Evolutionary conservation across 2,888 invertebrate genomes (phyloP).

Genomic region (Deilephila porcellus): DNA sequence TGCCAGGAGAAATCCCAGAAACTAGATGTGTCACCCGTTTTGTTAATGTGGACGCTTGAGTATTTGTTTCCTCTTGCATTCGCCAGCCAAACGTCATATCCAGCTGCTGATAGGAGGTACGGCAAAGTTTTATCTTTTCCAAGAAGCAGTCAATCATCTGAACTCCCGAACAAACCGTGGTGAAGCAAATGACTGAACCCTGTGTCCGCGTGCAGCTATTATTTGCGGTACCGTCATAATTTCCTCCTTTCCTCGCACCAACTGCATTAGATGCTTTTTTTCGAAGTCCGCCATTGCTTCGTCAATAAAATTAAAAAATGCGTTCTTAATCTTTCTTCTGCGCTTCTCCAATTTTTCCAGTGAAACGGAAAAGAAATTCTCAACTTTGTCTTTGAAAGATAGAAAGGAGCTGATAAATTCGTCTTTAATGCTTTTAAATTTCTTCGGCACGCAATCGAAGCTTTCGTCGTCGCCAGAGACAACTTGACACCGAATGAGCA

Average conservation of each 20-base stretch:
- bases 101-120: slow-evolving; percentile 75
- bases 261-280: slow-evolving; percentile 17
- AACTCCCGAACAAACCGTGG: slow-evolving; percentile 59
- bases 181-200: slow-evolving; percentile 53
- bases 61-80: slow-evolving; percentile 68
- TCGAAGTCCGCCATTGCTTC: slow-evolving; percentile 32
- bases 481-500: slow-evolving; percentile 1
- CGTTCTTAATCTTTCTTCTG: slow-evolving; percentile 41
- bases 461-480: background rate
- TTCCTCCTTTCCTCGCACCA: background rate
- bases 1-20: slow-evolving; percentile 66
- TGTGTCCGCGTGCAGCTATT: slow-evolving; percentile 47
- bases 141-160: slow-evolving; percentile 61
- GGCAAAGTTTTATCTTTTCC: slow-evolving; percentile 54
- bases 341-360: slow-evolving; percentile 36
- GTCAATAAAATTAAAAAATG: slow-evolving; percentile 43
- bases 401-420: slow-evolving; percentile 10
- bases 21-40: slow-evolving; percentile 37
- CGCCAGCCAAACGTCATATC: slow-evolving; percentile 84
- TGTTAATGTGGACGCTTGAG: slow-evolving; percentile 48
- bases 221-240: slow-evolving; percentile 34
- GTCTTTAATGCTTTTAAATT: slow-evolving; percentile 4
- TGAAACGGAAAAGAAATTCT: background rate
- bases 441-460: slow-evolving; percentile 13
- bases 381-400: slow-evolving; percentile 2